Percentiles rank a stretch among this genome's conserved stretches.
Conservation (phyloP, 2,113 vertebrate species). For the Paracanthobrama guichenoti region DNA sequence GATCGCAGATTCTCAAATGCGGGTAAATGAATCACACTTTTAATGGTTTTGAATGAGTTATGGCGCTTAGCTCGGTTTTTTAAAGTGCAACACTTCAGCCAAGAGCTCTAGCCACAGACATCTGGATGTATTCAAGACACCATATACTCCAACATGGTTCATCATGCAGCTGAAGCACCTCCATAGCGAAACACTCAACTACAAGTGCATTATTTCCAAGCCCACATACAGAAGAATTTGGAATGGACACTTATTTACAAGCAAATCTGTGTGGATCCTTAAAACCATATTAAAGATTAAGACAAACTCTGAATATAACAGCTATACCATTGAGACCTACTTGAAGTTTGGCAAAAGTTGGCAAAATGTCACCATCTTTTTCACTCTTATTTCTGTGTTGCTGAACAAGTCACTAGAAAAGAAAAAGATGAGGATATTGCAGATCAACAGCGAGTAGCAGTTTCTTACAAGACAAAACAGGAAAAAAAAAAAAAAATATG, state of each 20-base stretch:
- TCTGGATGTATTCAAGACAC: constrained; percentile 76
- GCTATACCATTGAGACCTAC: background rate
- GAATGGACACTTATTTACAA: background rate
- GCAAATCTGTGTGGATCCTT: too few species aligned
- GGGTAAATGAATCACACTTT: constrained; percentile 28
- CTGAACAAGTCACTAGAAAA: background rate
- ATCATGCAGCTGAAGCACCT: constrained; percentile 66
- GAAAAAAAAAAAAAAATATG: background rate
- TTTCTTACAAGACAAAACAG: background rate
- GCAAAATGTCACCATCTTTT: background rate
- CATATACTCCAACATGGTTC: constrained; percentile 71
- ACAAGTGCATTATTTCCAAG: background rate
- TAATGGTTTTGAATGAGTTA: constrained; percentile 31
- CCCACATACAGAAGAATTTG: background rate
- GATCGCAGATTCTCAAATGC: background rate
- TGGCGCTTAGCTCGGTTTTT: background rate
- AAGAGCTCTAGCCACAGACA: constrained; percentile 64
- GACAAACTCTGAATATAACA: too few species aligned
- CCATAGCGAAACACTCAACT: constrained; percentile 52
- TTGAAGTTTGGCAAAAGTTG: background rate
- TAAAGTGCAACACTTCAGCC: constrained; percentile 42
- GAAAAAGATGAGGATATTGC: background rate
- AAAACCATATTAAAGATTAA: too few species aligned
- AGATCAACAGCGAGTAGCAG: constrained; percentile 12
- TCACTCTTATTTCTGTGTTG: background rate